Evolutionary conservation across 2,888 invertebrate genomes (phyloP), one percentile per base, ranked within the genome.

Genomic region (Cryptophagus acutangulus): DNA sequence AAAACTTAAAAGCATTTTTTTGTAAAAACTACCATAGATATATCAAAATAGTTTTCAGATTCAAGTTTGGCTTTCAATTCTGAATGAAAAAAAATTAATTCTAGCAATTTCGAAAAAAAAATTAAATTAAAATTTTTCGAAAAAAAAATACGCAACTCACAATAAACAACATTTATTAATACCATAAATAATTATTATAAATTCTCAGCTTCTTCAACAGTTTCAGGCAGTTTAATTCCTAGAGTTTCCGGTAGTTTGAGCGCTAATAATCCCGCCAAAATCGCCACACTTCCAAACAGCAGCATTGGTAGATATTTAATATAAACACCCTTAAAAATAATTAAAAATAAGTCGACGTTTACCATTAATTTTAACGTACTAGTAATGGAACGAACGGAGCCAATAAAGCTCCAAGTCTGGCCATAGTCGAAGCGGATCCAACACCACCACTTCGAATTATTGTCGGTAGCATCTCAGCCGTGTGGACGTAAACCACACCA

Each of bases 221-320:
- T 79, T 63, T 81, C 80, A 1, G 81, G 81, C 36, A 82, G 60
- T 51, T 76, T 76, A 33, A 66, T 69, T 29, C 74, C 76, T 49
- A 77, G 70, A 4, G 82, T 82, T 70, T 82, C 81, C 1, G 81
- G 81, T 46, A 82, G 59, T 36, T 76, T 65, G n/a, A 79, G 59
- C 0, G 74, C 73, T 20, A 78, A 49, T 1, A 75, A 17, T 9
- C 74, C 77, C 3, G 76, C 76, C 10, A 71, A 34, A 9, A 77
- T 55, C 5, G 78, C 74, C 6, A 72, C 64, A 2, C 58, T 61
- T 5, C 76, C 78, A 59, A 79, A 79, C 29, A 78, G 54, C 13
- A 78, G 46, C 57, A 78, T 63, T 5, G 61, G 62, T 33, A 62
- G 36, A 1, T 58, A 50, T 29, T 49, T 47, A 52, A 71, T 72